These are phyloP conservation scores for Andrena flavipes DNA, from an alignment of 2,888 invertebrate genomes.

Conservation along the genomic window DNA sequence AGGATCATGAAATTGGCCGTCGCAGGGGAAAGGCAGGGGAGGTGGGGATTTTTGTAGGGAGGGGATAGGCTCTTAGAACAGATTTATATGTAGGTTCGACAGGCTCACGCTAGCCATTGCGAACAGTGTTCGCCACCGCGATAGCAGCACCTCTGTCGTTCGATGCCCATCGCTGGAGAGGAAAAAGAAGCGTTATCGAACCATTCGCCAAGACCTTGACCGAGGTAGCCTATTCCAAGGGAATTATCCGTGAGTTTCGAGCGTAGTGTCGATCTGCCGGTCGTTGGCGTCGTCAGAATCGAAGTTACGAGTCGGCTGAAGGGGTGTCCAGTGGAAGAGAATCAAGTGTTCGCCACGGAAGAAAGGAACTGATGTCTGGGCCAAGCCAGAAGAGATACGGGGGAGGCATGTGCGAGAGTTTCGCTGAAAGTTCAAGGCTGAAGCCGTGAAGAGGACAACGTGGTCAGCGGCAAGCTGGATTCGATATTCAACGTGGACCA, in stretches of 20 bases:
- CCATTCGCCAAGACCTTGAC: slow-evolving; percentile 24
- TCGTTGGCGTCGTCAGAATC: background rate
- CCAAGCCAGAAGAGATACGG: slow-evolving; percentile 7
- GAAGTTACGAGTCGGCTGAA: background rate
- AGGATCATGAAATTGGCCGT: slow-evolving; percentile 35
- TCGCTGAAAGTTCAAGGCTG: slow-evolving; percentile 52
- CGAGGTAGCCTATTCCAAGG: background rate
- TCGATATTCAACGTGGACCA: slow-evolving; percentile 26
- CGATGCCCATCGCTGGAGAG: background rate
- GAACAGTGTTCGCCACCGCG: slow-evolving; percentile 53
- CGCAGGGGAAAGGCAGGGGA: slow-evolving; percentile 13
- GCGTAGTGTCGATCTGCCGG: background rate
- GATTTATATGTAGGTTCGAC: slow-evolving; percentile 67
- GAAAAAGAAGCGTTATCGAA: background rate
- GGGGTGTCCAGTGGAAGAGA: background rate
- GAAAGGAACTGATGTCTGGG: slow-evolving; percentile 30
- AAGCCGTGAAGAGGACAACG: slow-evolving; percentile 28
- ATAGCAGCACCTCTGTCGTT: slow-evolving; percentile 24
- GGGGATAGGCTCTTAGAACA: slow-evolving; percentile 49
- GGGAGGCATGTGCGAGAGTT: slow-evolving; percentile 32
- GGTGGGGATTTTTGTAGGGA: slow-evolving; percentile 46
- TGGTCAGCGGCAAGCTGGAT: slow-evolving; percentile 61
- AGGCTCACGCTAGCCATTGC: slow-evolving; percentile 49
- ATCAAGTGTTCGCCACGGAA: background rate
- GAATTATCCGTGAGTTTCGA: background rate